Evolutionary conservation across 2,113 vertebrate species (phyloP).

Genomic region (Erpornis zantholeuca): DNA sequence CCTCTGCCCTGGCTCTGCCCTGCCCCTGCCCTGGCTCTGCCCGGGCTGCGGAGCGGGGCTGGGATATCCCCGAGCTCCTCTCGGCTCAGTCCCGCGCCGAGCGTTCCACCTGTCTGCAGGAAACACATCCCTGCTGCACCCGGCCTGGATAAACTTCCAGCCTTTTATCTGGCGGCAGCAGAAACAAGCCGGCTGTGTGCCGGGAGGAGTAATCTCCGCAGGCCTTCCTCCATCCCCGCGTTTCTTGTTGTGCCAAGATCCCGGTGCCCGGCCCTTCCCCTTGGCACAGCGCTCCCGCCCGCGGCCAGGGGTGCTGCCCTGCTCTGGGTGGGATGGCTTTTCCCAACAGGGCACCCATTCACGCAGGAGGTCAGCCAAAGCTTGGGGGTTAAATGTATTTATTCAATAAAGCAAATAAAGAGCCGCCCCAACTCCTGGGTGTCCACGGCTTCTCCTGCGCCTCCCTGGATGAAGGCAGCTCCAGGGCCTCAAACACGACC

Average conservation of each 20-base stretch:
- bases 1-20: no score
- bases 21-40: no score
- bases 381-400: neutral
- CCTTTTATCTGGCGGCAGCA: neutral
- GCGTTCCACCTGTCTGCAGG: neutral
- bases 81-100: accelerated
- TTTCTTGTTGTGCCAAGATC: neutral
- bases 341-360: neutral
- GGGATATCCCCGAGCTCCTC: neutral
- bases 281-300: neutral
- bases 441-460: neutral
- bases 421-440: neutral
- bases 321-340: neutral
- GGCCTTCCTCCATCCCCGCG: neutral
- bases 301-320: accelerated
- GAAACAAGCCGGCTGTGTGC: neutral
- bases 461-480: neutral
- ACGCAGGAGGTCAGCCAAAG: neutral
- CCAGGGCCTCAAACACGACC: accelerated
- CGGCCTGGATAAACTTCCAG: neutral
- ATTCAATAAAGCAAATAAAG: neutral
- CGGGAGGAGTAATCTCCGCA: neutral
- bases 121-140: neutral
- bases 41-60: neutral
- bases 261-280: neutral